A percentile compares a stretch with the other conserved stretches of the same genome.
phyloP scores from a whole-genome alignment of 2,797 vertebrate species.

The Pipistrellus nathusii region DNA sequence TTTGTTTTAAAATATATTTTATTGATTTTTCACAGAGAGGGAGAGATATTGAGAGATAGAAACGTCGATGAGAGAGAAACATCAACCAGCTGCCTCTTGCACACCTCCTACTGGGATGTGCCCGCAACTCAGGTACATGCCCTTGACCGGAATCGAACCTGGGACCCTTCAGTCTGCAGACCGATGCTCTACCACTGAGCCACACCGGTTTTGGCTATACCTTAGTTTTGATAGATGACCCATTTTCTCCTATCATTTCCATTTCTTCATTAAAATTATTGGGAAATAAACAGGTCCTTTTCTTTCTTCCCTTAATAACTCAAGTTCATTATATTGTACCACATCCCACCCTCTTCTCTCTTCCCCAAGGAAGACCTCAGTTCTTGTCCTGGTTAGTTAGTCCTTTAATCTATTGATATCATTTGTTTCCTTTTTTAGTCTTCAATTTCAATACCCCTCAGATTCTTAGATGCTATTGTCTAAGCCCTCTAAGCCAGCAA shows the following conservation, averaged over 20 bases:
- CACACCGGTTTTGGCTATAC: too few species aligned
- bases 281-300: background rate
- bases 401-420: background rate
- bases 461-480: background rate
- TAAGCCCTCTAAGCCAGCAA: background rate
- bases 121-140: too few species aligned
- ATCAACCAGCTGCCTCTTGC: too few species aligned
- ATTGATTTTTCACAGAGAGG: too few species aligned
- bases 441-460: background rate
- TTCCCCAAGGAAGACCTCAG: background rate
- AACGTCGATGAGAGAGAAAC: too few species aligned
- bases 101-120: too few species aligned
- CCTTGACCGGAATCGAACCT: too few species aligned
- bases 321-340: background rate
- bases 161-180: too few species aligned
- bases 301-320: background rate
- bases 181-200: too few species aligned
- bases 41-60: too few species aligned
- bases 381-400: background rate
- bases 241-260: background rate
- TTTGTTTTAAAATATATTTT: too few species aligned
- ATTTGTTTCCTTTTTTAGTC: background rate
- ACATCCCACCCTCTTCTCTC: too few species aligned
- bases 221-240: background rate
- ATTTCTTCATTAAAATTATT: background rate